Conservation (phyloP, 2,888 invertebrate genomes). For the Xestobium rufovillosum region DNA sequence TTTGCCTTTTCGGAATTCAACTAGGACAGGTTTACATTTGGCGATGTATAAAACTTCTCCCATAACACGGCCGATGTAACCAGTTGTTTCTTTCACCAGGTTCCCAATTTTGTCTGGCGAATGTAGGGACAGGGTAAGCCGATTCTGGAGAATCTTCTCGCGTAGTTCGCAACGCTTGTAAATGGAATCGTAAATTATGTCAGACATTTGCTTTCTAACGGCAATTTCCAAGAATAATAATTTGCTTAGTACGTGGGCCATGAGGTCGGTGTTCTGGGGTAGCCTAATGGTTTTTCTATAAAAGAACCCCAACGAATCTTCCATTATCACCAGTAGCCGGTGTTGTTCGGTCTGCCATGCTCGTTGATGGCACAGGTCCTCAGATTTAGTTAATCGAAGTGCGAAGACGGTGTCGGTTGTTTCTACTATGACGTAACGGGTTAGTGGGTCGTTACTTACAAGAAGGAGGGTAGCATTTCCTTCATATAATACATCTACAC, state of each 20-base stretch:
- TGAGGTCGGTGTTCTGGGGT: slow-evolving; percentile 6
- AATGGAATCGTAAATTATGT: slow-evolving; percentile 12
- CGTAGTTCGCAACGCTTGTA: slow-evolving; percentile 7
- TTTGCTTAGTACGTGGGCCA: slow-evolving; percentile 7
- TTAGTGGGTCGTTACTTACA: background rate
- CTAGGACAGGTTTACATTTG: too few relatives aligned
- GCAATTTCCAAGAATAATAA: slow-evolving; percentile 7
- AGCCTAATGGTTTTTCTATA: slow-evolving; percentile 5
- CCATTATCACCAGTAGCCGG: slow-evolving; percentile 7
- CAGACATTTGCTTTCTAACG: slow-evolving; percentile 6
- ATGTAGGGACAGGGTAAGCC: slow-evolving; percentile 4
- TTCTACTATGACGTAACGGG: slow-evolving; percentile 1
- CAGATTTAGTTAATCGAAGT: background rate
- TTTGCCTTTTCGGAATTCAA: too few relatives aligned
- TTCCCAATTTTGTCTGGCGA: slow-evolving; percentile 6
- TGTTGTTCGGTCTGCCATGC: slow-evolving; percentile 5
- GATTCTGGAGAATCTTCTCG: slow-evolving; percentile 9
- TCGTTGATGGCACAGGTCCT: slow-evolving; percentile 3
- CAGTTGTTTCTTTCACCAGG: background rate
- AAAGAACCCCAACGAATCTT: slow-evolving; percentile 7
- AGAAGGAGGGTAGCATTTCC: slow-evolving; percentile 8
- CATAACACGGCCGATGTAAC: too few relatives aligned
- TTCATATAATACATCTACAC: slow-evolving; percentile 10
- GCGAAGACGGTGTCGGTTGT: slow-evolving; percentile 4
- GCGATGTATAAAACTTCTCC: too few relatives aligned